Conservation (phyloP, 2,113 vertebrate genomes). For the Tetrao urogallus region DNA sequence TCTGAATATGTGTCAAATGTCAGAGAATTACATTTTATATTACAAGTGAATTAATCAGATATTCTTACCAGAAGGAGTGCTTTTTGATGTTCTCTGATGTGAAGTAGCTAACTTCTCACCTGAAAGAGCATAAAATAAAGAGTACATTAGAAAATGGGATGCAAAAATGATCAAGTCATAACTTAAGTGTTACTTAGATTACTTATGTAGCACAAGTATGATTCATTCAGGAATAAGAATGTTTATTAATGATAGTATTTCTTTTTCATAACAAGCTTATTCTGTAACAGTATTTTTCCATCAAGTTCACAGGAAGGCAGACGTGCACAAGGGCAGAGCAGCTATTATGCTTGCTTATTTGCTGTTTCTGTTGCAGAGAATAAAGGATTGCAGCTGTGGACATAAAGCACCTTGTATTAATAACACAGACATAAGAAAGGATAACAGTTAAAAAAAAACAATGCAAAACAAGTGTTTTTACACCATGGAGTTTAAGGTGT, state of each 20-base stretch:
- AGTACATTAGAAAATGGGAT: background rate
- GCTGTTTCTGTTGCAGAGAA: background rate
- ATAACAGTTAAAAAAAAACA: background rate
- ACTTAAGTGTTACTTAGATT: background rate
- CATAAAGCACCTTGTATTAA: background rate
- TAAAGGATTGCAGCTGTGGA: background rate
- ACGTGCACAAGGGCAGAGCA: background rate
- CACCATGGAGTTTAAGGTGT: background rate
- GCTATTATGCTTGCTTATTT: background rate
- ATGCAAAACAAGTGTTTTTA: background rate
- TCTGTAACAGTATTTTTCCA: background rate
- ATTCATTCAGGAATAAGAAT: background rate
- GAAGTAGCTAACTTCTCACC: background rate
- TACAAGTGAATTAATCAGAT: conserved; percentile 2
- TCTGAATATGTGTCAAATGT: background rate
- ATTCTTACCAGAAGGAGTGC: conserved; percentile 32
- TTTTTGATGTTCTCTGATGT: background rate
- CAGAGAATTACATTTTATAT: background rate
- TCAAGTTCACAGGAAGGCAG: background rate
- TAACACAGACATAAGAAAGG: background rate
- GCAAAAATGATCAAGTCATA: background rate
- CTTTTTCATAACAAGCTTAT: background rate
- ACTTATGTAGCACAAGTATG: background rate
- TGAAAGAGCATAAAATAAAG: conserved; percentile 40
- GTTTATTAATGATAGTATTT: background rate